Evolutionary conservation across 1,140 invertebrate species (phyloP), one percentile per base, ranked within the genome.

Genomic region (Aplysia californica): DNA sequence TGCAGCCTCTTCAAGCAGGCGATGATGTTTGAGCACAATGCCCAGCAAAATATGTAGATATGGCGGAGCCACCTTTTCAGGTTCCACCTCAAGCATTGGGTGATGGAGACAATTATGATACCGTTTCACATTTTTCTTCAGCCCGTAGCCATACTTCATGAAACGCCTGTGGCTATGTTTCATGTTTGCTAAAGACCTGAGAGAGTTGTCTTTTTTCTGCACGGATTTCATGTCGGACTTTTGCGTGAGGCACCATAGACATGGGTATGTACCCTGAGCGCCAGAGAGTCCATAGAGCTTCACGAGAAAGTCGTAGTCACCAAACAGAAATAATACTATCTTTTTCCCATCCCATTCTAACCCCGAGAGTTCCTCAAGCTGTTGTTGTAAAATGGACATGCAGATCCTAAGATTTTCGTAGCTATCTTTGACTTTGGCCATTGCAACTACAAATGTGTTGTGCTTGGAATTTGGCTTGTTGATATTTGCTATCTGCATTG

Each of bases 31-130:
- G 20, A 55, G 38, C 0, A 56, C 50, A 20, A 71, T 58, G 15
- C 69, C 69, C 55, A 71, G 33, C 6, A 71, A 31, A 35, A 71
- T 71, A 33, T 71, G 69, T 6, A 56, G 31, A 55, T 71, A 71
- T 3, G 69, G 69, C 6, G 69, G 69, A 55, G 69, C 41, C 5
- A 56, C 41, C 20, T 71, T 26, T 2, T 29, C 23, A 21, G 56
- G 50, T 58, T 29, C 23, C 21, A 71, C 36, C 29, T 58, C 44
- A 23, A 71, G 29, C 3, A 71, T 18, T 20, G 69, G 69, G 15
- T 35, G 29, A 20, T 21, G 26, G 69, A 71, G 50, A 20, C 29
- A 41, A 38, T 71, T 56, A 55, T 71, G 41, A 55, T 41, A 71
- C 2, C 29, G 3, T 20, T 31, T 56, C 21, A 31, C 69, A 21